Evolutionary conservation across 2,888 invertebrate genomes (phyloP), one percentile per base, ranked within the genome.

Genomic region (Rhagonycha fulva): DNA sequence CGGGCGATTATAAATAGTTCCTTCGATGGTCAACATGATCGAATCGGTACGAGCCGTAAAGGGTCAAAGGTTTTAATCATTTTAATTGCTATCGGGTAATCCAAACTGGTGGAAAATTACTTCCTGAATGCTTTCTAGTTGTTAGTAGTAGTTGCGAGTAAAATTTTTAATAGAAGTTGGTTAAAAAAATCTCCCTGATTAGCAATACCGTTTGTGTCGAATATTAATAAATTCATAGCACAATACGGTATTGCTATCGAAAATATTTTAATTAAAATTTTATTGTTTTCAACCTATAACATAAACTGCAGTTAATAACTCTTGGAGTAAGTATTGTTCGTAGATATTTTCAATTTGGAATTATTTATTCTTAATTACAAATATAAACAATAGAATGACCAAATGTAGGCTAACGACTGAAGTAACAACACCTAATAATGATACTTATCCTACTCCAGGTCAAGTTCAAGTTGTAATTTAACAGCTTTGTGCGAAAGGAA

Each of bases 341-440:
- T 66, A n/a, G 23, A 66, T 24, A 66, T 66, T 26, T n/a, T 24
- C n/a, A 66, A n/a, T 47, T 47, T n/a, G 47, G 47, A n/a, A 47
- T 69, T 47, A 14, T 32, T 30, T 14, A 60, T 47, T 61, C 30
- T n/a, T 62, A 71, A 24, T 62, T 67, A 67, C 12, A 47, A 26
- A 60, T 62, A 30, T 71, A 75, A 71, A 75, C 75, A 75, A 75
- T 75, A 68, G 71, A 75, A 71, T 71, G 32, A 68, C 62, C 69
- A 71, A 75, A 75, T 75, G 75, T 75, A 75, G 75, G 75, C 71
- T 75, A 75, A 75, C 75, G 75, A 75, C 68, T 75, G 23, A 71
- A 75, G 62, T 75, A 75, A 75, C 75, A 71, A 75, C 75, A 75
- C 71, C 75, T 75, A 75, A 75, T 75, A 71, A 75, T 75, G 75